A percentile compares a stretch with the other conserved stretches of the same genome.
Conservation (phyloP, 2,888 invertebrate species). For the Drosophila subsilvestris region DNA sequence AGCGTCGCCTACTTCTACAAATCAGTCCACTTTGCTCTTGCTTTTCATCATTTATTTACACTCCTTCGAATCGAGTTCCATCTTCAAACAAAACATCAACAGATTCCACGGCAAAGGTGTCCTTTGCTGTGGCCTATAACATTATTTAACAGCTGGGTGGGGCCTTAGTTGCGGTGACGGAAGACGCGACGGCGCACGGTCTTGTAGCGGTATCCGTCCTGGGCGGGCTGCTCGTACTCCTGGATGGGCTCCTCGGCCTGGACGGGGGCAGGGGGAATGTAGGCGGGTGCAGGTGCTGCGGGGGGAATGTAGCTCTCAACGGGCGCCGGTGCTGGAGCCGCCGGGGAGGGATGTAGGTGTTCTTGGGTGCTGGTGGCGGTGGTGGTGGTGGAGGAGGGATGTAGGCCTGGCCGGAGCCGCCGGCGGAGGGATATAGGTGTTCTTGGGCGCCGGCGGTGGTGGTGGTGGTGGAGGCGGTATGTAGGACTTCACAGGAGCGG, state of each 20-base stretch:
- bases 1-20: not conserved
- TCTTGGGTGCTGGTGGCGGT: slow-evolving; percentile 63
- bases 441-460: slow-evolving; percentile 37
- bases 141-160: slow-evolving; percentile 61
- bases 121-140: slow-evolving; percentile 41
- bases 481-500: slow-evolving; percentile 58
- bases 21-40: not conserved
- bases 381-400: slow-evolving; percentile 64
- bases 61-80: slow-evolving; percentile 17
- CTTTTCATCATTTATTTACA: slow-evolving; percentile 27
- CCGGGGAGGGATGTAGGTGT: slow-evolving; percentile 66
- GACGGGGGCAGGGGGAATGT: slow-evolving; percentile 44
- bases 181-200: slow-evolving; percentile 75
- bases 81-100: slow-evolving; percentile 35
- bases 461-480: slow-evolving; percentile 51
- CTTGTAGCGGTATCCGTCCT: slow-evolving; percentile 74
- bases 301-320: slow-evolving; percentile 49
- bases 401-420: slow-evolving; percentile 56
- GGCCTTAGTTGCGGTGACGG: slow-evolving; percentile 66
- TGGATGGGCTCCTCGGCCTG: slow-evolving; percentile 57
- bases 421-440: slow-evolving; percentile 43
- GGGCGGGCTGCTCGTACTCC: slow-evolving; percentile 69
- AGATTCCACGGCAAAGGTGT: slow-evolving; percentile 30
- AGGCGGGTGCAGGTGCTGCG: slow-evolving; percentile 32
- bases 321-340: slow-evolving; percentile 59